These are phyloP conservation scores for Trissolcus brochymenae DNA, from an alignment of 2,888 invertebrate species.

Conservation along the genomic window DNA sequence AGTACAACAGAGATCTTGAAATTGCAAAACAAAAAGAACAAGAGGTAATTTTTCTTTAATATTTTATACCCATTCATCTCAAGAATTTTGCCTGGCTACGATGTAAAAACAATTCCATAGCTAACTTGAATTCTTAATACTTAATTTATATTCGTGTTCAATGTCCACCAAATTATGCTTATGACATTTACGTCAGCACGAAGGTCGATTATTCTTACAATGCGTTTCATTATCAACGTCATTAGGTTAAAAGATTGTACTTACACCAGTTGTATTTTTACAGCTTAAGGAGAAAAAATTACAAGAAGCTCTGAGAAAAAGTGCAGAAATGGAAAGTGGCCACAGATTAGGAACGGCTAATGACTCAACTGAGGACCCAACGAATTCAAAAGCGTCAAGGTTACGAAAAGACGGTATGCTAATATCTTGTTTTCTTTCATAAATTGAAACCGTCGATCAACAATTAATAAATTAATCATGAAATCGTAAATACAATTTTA, in stretches of 20 bases:
- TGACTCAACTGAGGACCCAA: conserved; percentile 14
- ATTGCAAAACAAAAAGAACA: conserved; percentile 70
- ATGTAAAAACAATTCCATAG: no score
- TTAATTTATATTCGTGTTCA: no score
- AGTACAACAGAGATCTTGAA: conserved; percentile 71
- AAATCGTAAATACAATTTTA: background rate
- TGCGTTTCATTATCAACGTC: no score
- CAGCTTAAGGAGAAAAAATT: conserved; percentile 70
- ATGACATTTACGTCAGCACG: no score
- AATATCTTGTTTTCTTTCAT: conserved; percentile 1
- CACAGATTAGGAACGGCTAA: conserved; percentile 28
- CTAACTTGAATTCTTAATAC: no score
- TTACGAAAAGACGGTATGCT: conserved; percentile 28
- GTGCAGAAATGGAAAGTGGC: conserved; percentile 10
- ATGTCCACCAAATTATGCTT: no score
- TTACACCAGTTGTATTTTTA: conserved; percentile 40
- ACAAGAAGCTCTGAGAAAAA: conserved; percentile 62
- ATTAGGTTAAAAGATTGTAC: background rate
- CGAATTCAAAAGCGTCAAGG: conserved; percentile 33
- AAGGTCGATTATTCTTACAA: no score
- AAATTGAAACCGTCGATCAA: background rate
- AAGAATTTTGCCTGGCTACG: no score
- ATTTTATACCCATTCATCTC: no score
- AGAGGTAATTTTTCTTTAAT: conserved; percentile 65
- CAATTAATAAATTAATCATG: background rate